Evolutionary conservation across 2,888 invertebrate genomes (phyloP).

Genomic region (Ormyrus rosae): DNA sequence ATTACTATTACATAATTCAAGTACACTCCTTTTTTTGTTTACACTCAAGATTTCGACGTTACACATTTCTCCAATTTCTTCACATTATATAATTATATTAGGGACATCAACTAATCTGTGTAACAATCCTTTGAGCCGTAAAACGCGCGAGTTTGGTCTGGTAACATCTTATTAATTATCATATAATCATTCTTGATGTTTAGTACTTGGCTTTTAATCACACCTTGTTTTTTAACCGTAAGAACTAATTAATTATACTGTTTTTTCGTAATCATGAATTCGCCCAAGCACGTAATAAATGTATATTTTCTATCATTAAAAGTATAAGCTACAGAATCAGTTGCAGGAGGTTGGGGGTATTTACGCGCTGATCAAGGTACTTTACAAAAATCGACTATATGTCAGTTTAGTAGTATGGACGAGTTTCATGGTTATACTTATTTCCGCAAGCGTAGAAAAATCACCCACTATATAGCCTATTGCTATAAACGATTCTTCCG

Average conservation of each 20-base stretch:
- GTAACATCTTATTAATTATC: constrained; percentile 51
- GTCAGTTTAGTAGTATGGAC: constrained; percentile 51
- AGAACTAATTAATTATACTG: constrained; percentile 20
- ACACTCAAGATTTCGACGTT: constrained; percentile 35
- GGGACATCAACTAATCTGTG: constrained; percentile 17
- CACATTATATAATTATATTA: constrained; percentile 21
- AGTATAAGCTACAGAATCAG: constrained; percentile 41
- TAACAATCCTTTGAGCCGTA: constrained; percentile 37
- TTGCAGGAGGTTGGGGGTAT: constrained; percentile 25
- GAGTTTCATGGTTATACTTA: constrained; percentile 45
- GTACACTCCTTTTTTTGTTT: constrained; percentile 27
- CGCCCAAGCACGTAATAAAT: constrained; percentile 44
- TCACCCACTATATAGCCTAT: constrained; percentile 48
- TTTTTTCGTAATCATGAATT: constrained; percentile 39
- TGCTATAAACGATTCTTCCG: constrained; percentile 39
- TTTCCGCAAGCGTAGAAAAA: constrained; percentile 56
- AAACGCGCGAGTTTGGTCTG: constrained; percentile 52
- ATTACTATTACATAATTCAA: constrained; percentile 29
- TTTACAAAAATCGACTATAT: constrained; percentile 56
- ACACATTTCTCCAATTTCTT: constrained; percentile 30
- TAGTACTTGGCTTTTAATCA: constrained; percentile 44
- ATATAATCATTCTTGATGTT: constrained; percentile 47
- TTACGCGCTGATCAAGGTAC: constrained; percentile 46
- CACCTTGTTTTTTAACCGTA: constrained; percentile 13
- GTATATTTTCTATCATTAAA: constrained; percentile 48